These are phyloP conservation scores for Chalcis sispes DNA, from an alignment of 2,888 invertebrate genomes.

Conservation along the genomic window DNA sequence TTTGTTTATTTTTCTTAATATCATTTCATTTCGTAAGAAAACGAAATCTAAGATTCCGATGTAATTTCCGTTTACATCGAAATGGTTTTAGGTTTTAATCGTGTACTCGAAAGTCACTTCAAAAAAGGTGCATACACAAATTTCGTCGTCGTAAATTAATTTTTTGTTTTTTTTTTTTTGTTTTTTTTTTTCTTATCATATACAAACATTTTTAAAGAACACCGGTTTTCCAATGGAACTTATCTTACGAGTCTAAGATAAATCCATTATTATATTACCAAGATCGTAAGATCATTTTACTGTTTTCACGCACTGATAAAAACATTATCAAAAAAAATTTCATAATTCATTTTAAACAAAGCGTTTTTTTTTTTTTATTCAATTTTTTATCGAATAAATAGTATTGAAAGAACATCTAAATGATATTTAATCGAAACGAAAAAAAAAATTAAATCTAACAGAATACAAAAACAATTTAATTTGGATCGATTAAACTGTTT, in stretches of 20 bases:
- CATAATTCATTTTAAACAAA: not conserved
- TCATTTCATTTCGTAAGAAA: conserved; percentile 12
- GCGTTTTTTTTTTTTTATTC: conserved; percentile 2
- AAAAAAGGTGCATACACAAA: conserved; percentile 30
- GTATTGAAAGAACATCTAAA: too few species aligned
- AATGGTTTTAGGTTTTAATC: conserved; percentile 20
- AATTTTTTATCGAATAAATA: too few species aligned
- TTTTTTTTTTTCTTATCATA: not conserved
- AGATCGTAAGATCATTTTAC: not conserved
- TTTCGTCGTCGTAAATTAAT: conserved; percentile 17
- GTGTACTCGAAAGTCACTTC: conserved; percentile 46
- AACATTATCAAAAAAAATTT: conserved; percentile 2
- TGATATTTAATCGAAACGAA: not conserved
- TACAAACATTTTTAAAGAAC: not conserved
- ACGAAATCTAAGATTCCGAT: conserved; percentile 32
- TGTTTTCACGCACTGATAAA: not conserved
- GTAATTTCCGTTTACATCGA: conserved; percentile 44
- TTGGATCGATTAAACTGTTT: conserved; percentile 53
- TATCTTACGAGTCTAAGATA: conserved; percentile 9
- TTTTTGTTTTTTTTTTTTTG: too few species aligned
- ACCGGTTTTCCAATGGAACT: not conserved
- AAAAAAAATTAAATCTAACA: conserved; percentile 11
- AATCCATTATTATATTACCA: not conserved
- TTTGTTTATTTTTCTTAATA: conserved; percentile 4
- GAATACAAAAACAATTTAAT: conserved; percentile 46